Conservation (phyloP, 1,140 invertebrate species). For the Riptortus pedestris region DNA sequence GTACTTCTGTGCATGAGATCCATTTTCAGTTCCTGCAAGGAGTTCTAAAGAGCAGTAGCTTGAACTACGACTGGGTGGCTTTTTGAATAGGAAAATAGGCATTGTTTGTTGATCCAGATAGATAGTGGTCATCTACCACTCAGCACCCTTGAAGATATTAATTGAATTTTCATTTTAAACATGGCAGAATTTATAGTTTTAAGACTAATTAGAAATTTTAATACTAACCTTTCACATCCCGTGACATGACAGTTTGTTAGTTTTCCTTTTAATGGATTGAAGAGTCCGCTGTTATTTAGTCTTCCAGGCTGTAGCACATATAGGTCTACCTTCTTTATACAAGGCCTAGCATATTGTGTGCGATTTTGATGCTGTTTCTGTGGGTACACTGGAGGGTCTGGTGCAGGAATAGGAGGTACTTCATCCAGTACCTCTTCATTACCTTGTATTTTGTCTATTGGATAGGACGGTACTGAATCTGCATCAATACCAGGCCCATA, state of each 20-base stretch:
- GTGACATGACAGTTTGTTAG: constrained; percentile 80
- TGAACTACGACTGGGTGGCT: no score
- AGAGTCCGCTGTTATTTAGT: constrained; percentile 63
- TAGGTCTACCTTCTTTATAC: constrained; percentile 76
- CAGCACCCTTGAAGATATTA: no score
- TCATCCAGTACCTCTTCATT: neutral
- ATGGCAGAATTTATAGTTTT: no score
- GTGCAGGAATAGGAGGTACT: neutral
- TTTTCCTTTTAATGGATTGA: constrained; percentile 73
- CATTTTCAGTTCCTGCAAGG: no score
- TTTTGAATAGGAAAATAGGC: no score
- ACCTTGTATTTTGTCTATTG: neutral
- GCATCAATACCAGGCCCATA: neutral
- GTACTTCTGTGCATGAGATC: no score
- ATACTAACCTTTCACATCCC: constrained; percentile 69
- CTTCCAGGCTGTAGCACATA: constrained; percentile 72
- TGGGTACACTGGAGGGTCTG: neutral
- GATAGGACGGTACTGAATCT: neutral
- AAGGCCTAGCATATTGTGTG: constrained; percentile 48
- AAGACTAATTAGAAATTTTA: no score
- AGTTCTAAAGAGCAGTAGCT: no score
- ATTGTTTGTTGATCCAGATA: no score
- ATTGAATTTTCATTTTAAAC: no score
- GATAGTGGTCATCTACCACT: no score
- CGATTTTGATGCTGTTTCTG: constrained; percentile 10